These are phyloP conservation scores for Sphaeridia pumilis DNA, from an alignment of 2,888 invertebrate genomes.

Conservation along the genomic window DNA sequence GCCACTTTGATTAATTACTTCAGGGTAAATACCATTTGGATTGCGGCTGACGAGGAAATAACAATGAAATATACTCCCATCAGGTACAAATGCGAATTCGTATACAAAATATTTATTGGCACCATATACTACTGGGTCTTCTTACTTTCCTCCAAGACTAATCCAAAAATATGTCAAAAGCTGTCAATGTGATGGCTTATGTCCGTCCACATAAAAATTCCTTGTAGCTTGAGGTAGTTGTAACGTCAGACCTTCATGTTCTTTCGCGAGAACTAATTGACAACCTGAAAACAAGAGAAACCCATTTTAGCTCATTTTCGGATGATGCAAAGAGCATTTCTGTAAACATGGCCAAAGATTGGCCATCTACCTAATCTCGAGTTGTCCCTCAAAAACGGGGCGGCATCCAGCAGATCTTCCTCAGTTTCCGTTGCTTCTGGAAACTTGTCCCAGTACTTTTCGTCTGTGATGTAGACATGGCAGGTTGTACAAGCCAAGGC, in stretches of 20 bases:
- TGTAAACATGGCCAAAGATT: conserved; percentile 8
- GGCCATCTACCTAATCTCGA: conserved; percentile 46
- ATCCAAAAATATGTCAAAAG: not conserved
- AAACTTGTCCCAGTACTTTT: conserved; percentile 58
- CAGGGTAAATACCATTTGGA: no score
- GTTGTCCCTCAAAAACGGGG: conserved; percentile 87
- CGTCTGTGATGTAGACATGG: conserved; percentile 75
- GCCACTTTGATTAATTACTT: no score
- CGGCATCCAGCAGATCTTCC: conserved; percentile 93
- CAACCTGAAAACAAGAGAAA: conserved; percentile 56
- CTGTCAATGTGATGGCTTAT: conserved; percentile 85
- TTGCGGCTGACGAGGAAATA: no score
- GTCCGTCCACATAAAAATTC: conserved; percentile 97
- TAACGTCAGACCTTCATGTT: conserved; percentile 73
- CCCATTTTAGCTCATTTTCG: no score
- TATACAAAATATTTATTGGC: no score
- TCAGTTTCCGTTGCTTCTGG: conserved; percentile 78
- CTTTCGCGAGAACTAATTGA: conserved; percentile 78
- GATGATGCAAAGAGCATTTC: conserved; percentile 1
- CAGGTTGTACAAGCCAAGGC: conserved; percentile 97
- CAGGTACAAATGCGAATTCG: no score
- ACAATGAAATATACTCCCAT: no score
- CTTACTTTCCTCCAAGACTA: not conserved
- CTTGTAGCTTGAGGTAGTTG: conserved; percentile 75
- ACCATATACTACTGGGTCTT: not conserved